Evolutionary conservation across 1,140 invertebrate genomes (phyloP).

Genomic region (Hermetia illucens): DNA sequence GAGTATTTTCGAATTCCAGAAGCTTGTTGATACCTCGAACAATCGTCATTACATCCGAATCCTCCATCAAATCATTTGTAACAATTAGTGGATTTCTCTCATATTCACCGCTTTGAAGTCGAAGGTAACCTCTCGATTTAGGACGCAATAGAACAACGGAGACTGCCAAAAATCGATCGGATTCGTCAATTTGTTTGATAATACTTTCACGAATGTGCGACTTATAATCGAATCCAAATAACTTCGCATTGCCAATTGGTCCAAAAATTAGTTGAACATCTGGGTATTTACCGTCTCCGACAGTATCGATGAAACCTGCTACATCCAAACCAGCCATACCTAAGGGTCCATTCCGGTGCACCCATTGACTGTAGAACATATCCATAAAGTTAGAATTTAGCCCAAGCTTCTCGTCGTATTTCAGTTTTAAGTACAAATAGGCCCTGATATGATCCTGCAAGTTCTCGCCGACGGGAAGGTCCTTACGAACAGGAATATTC

Average conservation of each 20-base stretch:
- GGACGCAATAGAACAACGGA: conserved; percentile 29
- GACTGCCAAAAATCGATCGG: too few relatives aligned
- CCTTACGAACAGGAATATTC: conserved; percentile 29
- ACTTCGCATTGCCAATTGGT: neutral
- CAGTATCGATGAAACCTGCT: too few relatives aligned
- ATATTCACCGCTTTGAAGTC: conserved; percentile 35
- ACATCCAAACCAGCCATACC: conserved; percentile 5
- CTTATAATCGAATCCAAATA: too few relatives aligned
- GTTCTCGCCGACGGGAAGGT: conserved; percentile 44
- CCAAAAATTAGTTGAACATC: conserved; percentile 7
- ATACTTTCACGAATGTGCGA: too few relatives aligned
- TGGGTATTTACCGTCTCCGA: conserved; percentile 10
- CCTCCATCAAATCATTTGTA: conserved; percentile 36
- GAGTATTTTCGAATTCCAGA: conserved; percentile 6
- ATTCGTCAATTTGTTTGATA: too few relatives aligned
- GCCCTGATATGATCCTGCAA: conserved; percentile 34
- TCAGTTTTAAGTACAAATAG: conserved; percentile 13
- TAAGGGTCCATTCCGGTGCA: neutral
- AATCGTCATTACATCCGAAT: conserved; percentile 29
- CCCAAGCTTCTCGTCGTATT: neutral
- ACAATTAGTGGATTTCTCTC: conserved; percentile 40
- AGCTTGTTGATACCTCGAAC: conserved; percentile 13
- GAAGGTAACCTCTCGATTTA: conserved; percentile 36
- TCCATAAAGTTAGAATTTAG: neutral
- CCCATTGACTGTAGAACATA: too few relatives aligned